These are phyloP conservation scores for Equus przewalskii DNA, from an alignment of 2,113 vertebrate genomes.

Conservation along the genomic window DNA sequence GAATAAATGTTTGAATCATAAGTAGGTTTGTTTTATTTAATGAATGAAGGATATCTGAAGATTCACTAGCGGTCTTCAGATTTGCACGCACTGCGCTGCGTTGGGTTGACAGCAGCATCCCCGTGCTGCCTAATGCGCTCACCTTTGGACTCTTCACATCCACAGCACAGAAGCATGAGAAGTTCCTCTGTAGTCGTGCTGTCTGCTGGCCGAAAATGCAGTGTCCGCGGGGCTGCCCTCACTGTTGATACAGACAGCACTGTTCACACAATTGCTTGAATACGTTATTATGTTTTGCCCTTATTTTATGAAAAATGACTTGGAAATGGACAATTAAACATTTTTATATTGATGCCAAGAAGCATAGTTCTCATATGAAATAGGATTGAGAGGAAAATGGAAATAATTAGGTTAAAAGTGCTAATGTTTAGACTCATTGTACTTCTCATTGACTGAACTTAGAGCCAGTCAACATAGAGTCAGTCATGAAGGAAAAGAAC, in stretches of 20 bases:
- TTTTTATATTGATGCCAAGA: neutral
- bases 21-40: constrained; percentile 71
- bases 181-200: neutral
- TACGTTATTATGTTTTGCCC: neutral
- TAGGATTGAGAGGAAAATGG: neutral
- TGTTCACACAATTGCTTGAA: neutral
- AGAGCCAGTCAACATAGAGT: neutral
- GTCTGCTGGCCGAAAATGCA: neutral
- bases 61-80: constrained; percentile 6
- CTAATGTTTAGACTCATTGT: neutral
- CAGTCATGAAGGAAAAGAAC: neutral
- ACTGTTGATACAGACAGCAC: neutral
- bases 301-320: constrained; percentile 36
- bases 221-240: neutral
- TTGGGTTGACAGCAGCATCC: neutral
- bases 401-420: neutral
- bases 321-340: neutral
- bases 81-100: neutral
- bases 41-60: constrained; percentile 22
- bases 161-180: neutral
- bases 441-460: neutral
- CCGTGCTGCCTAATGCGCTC: neutral
- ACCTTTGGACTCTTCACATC: neutral
- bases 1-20: constrained; percentile 61
- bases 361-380: neutral